These are phyloP conservation scores for Tachystola acroxantha DNA, from an alignment of 2,888 invertebrate genomes.

Conservation along the genomic window DNA sequence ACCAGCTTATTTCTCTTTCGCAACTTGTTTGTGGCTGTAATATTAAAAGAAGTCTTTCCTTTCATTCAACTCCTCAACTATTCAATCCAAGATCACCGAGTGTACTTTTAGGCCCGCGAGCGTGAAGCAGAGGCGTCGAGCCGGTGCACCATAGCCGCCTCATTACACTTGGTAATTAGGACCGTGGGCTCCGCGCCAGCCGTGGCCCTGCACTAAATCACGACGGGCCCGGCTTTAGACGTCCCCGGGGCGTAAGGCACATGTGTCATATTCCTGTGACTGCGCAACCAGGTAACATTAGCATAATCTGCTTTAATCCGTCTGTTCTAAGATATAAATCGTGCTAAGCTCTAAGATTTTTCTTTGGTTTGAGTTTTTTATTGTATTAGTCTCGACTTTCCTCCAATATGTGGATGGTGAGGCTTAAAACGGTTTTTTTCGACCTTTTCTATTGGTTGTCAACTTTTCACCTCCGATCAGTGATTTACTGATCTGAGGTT, in stretches of 20 bases:
- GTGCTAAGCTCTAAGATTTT: neutral
- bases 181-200: conserved; percentile 54
- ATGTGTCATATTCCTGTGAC: neutral
- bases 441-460: too few relatives aligned
- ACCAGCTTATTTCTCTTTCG: too few relatives aligned
- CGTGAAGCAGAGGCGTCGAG: conserved; percentile 30
- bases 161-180: conserved; percentile 75
- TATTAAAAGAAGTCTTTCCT: too few relatives aligned
- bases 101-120: conserved; percentile 6
- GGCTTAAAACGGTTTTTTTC: too few relatives aligned
- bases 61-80: too few relatives aligned
- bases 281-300: neutral
- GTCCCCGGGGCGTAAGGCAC: conserved; percentile 45
- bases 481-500: too few relatives aligned
- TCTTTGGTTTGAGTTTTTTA: too few relatives aligned
- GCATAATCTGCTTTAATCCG: neutral
- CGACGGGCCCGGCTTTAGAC: conserved; percentile 52
- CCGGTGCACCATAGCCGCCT: conserved; percentile 41
- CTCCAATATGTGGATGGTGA: too few relatives aligned
- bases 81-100: too few relatives aligned
- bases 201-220: conserved; percentile 67
- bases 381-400: too few relatives aligned
- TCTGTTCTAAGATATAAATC: neutral
- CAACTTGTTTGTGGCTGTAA: too few relatives aligned
- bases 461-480: too few relatives aligned